Base-by-base conservation (phyloP, 1,140 invertebrate genomes). In the Tetranychus urticae region DNA sequence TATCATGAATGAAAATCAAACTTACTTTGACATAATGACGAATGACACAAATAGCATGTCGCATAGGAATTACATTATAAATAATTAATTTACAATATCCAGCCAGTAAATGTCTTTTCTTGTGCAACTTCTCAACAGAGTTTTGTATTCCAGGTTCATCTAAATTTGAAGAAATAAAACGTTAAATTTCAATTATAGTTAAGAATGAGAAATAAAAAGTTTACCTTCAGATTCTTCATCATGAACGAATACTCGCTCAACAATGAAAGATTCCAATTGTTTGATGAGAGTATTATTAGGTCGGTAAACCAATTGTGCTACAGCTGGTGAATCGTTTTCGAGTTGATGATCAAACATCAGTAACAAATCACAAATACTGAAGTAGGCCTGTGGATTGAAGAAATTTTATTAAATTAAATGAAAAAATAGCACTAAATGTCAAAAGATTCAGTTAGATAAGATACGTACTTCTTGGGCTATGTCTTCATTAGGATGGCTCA, bases 41-140 rank as follows among this genome's bases (percentile, higher is more conserved):
- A 71, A 97, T 93, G 61, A 98, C 85, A 72, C 91, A 88, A 1
- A 88, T 84, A 23, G 88, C 90, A 81, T 69, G 65, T 34, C 84
- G 83, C 2, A 91, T 90, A 3, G 86, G 87, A 68, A 97, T 81
- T 63, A 97, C 85, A 72, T 97, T 97, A 74, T 97, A 97, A 48
- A 97, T 88, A 66, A 97, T 86, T 34, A 99, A 76, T 75, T 98
- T 99, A 74, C 90, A 96, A 74, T 90, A 98, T 56, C 88, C 86
- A 1, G 93, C 89, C 55, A 98, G 75, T 70, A 96, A 91, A 70
- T 93, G 97, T 66, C 94, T 78, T 62, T 88, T 79, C 73, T 96
- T 97, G 73, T 97, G 91, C 33, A 97, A 73, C 69, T 92, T 86
- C 76, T 97, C 91, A 67, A 80, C 73, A 93, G 89, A 42, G 74